phyloP scores from a whole-genome alignment of 1,140 invertebrate species.

The Camponotus vicinus region DNA sequence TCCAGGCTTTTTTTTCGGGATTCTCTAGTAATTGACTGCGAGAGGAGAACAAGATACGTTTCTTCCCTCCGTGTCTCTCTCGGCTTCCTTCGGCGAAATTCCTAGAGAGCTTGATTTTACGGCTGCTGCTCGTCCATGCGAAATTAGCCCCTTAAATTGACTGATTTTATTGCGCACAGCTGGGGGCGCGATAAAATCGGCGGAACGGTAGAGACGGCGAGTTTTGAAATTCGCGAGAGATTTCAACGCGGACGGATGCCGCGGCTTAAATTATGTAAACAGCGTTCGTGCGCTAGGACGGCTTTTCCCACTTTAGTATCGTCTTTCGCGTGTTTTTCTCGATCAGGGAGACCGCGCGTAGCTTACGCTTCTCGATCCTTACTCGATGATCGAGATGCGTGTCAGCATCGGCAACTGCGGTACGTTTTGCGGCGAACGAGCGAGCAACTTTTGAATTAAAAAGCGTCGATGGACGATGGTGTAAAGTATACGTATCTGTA shows the following conservation, averaged over 20 bases:
- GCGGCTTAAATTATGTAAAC: constrained; percentile 35
- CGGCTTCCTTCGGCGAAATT: neutral
- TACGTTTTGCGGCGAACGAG: constrained; percentile 15
- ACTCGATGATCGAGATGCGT: neutral
- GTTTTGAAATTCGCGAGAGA: constrained; percentile 10
- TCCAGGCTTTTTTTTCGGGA: neutral
- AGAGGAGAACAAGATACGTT: constrained; percentile 15
- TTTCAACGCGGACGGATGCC: constrained; percentile 13
- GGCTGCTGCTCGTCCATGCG: neutral
- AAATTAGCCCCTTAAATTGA: constrained; percentile 20
- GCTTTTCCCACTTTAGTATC: constrained; percentile 10
- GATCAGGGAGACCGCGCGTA: neutral
- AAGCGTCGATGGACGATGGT: constrained; percentile 4
- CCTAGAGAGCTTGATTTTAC: constrained; percentile 17
- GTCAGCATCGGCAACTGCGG: constrained; percentile 32
- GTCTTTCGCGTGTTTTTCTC: constrained; percentile 23
- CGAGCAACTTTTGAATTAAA: constrained; percentile 43
- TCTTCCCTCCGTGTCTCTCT: neutral
- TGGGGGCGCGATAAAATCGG: neutral
- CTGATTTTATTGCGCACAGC: neutral
- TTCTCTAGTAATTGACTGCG: constrained; percentile 22
- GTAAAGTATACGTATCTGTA: neutral
- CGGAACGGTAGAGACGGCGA: neutral
- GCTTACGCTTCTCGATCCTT: neutral
- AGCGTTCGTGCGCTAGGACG: neutral